A percentile compares a stretch with the other conserved stretches of the same genome.
Conservation (phyloP, 2,888 invertebrate species). For the Ariolimax columbianus region DNA sequence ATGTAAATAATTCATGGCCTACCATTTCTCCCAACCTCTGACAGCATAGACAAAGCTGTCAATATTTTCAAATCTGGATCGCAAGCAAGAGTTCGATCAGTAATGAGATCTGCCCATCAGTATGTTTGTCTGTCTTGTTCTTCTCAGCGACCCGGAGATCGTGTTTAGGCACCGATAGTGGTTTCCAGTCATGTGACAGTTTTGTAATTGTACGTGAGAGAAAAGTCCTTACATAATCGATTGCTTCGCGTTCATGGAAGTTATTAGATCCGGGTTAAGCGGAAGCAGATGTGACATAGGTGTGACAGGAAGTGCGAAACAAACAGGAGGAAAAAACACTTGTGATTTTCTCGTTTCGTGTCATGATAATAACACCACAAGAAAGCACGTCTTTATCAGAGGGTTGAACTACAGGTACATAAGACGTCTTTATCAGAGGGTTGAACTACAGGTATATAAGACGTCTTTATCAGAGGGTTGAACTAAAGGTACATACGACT, state of each 20-base stretch:
- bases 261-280: not conserved
- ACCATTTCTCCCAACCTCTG: not conserved
- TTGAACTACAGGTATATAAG: no score
- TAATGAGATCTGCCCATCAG: constrained; percentile 15
- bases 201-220: not conserved
- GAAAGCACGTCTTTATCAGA: no score
- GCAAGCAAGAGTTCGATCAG: not conserved
- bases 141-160: not conserved
- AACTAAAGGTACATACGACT: no score
- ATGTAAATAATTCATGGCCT: no score
- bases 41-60: not conserved
- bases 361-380: no score
- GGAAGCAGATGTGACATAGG: not conserved
- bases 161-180: not conserved
- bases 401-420: no score
- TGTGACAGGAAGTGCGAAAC: no score
- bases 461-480: no score
- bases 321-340: no score
- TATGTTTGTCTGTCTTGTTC: not conserved
- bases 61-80: not conserved
- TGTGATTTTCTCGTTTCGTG: no score
- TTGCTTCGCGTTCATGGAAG: not conserved
- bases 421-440: no score
- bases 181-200: not conserved
- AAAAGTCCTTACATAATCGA: not conserved